Conservation (phyloP, 1,140 invertebrate genomes). For the Tribolium madens region DNA sequence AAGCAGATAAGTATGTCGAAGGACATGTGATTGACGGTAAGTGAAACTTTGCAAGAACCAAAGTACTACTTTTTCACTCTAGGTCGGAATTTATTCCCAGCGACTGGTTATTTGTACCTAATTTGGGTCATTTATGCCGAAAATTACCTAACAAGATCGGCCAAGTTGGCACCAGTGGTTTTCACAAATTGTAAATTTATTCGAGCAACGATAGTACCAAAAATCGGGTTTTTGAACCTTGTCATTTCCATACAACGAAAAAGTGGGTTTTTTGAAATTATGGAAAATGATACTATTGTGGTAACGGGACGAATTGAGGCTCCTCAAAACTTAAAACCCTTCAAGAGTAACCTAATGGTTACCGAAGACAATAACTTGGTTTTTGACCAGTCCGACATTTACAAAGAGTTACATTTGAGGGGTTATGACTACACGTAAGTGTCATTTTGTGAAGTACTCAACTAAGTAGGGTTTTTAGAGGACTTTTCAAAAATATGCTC, state of each 20-base stretch:
- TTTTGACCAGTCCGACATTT: constrained; percentile 77
- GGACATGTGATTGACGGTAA: constrained; percentile 90
- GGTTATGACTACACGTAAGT: constrained; percentile 87
- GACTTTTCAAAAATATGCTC: constrained; percentile 75
- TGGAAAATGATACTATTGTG: constrained; percentile 29
- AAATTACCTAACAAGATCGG: constrained; percentile 72
- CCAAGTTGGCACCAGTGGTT: constrained; percentile 79
- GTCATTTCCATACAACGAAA: constrained; percentile 86
- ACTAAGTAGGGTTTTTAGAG: constrained; percentile 60
- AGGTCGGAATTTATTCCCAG: constrained; percentile 88
- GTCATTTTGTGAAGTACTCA: neutral
- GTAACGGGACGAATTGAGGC: constrained; percentile 9
- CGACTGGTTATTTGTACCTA: constrained; percentile 88
- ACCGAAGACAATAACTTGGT: neutral
- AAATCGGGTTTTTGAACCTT: constrained; percentile 78
- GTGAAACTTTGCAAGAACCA: constrained; percentile 22
- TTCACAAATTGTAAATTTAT: constrained; percentile 90
- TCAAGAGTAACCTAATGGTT: neutral
- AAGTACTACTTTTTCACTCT: neutral
- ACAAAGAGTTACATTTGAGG: constrained; percentile 89
- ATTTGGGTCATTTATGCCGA: constrained; percentile 91
- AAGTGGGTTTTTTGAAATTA: constrained; percentile 82
- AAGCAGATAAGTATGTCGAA: constrained; percentile 74
- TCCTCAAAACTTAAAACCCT: neutral
- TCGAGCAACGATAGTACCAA: constrained; percentile 84